Conservation (phyloP, 2,888 invertebrate species). For the Spisula solida region DNA sequence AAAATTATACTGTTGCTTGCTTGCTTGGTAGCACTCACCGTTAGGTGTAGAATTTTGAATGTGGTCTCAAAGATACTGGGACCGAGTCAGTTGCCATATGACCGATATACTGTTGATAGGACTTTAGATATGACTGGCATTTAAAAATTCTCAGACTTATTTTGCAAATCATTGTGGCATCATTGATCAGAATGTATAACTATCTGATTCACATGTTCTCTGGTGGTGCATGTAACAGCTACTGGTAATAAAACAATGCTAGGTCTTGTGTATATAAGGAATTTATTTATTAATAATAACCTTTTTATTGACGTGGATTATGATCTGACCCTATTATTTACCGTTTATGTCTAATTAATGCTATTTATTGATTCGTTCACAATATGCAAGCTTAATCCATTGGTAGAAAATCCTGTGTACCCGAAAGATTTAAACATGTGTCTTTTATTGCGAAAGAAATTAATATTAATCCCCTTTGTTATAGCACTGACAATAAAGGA, state of each 20-base stretch:
- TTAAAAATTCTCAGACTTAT: neutral
- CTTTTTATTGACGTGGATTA: neutral
- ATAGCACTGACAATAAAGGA: conserved; percentile 40
- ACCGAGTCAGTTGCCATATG: too few species aligned
- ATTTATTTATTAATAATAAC: neutral
- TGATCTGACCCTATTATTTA: conserved; percentile 3
- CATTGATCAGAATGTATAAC: neutral
- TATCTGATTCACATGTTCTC: neutral
- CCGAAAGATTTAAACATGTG: conserved; percentile 16
- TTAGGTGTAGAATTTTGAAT: too few species aligned
- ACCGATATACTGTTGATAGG: too few species aligned
- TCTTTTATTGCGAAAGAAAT: conserved; percentile 20
- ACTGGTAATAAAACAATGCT: neutral
- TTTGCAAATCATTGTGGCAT: neutral
- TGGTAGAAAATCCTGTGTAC: conserved; percentile 7
- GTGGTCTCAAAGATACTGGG: too few species aligned
- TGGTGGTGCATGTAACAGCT: neutral
- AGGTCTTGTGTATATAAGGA: neutral
- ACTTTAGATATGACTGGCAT: too few species aligned
- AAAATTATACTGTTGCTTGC: too few species aligned
- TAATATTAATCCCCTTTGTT: conserved; percentile 30
- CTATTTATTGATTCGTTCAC: neutral
- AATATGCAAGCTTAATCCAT: conserved; percentile 22
- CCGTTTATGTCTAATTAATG: neutral
- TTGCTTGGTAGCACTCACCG: too few species aligned